Evolutionary conservation across 2,888 invertebrate genomes (phyloP).

Genomic region (Linnaemya tessellans): DNA sequence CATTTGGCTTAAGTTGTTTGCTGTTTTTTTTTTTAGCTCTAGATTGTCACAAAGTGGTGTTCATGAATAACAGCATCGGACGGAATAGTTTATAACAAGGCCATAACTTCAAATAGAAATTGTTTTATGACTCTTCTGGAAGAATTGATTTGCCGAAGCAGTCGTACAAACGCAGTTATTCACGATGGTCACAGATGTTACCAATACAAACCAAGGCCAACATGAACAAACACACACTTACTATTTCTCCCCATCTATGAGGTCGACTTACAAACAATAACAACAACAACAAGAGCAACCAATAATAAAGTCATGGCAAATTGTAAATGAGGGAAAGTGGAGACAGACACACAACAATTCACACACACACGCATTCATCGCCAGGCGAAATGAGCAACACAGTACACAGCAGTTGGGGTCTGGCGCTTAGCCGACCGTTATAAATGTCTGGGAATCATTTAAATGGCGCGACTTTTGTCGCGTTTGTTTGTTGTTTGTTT

Average conservation of each 20-base stretch:
- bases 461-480: conserved; percentile 56
- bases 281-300: neutral
- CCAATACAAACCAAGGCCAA: neutral
- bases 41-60: no score
- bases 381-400: conserved; percentile 23
- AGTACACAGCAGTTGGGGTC: conserved; percentile 52
- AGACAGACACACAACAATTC: no score
- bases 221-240: neutral
- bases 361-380: no score
- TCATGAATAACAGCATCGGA: no score
- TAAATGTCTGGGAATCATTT: conserved; percentile 58
- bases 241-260: no score
- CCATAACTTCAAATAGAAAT: no score
- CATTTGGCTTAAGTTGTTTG: no score
- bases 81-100: no score
- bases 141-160: no score
- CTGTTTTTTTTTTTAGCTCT: no score
- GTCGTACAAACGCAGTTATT: neutral
- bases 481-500: conserved; percentile 14
- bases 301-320: conserved; percentile 4
- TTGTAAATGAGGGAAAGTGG: neutral
- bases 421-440: conserved; percentile 57
- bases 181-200: neutral
- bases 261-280: no score
- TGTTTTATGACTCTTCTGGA: no score